Base-by-base conservation (phyloP, 1,140 invertebrate species). In the Aphaenogaster ashmeadi region DNA sequence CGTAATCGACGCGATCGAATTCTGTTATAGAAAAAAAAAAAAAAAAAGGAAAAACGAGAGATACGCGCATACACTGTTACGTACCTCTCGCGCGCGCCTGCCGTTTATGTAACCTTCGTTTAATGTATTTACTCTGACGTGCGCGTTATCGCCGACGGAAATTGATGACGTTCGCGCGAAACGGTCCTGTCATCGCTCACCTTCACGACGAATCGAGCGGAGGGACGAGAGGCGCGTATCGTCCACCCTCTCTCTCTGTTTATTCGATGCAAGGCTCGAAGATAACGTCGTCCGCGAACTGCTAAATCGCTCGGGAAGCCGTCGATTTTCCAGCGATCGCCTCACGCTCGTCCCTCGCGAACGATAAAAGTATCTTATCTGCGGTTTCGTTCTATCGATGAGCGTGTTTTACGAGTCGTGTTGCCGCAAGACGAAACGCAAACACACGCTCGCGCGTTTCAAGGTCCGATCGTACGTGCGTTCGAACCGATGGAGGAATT, bases 51-150 rank as follows among this genome's bases (percentile, higher is more conserved):
- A 27, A 44, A 33, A 21, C 27, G 1, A 41, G 11, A 36, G 47
- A 67, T 9, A 66, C 33, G 13, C 13, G 44, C 27, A 15, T 2
- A 71, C 44, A 13, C 71, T n/a, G 7, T 33, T 6, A 27, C 11
- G 33, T 52, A 38, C n/a, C 18, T 66, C 15, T 52, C 9, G 41
- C 75, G 75, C 72, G 38, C 38, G 38, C 27, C 13, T 50, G 27
- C 7, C 69, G n/a, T 84, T 84, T 84, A 84, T 75, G 18, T 84
- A 84, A 74, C 69, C n/a, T 7, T n/a, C 18, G 18, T 58, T 74
- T 27, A 27, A 74, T 47, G 67, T 74, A 74, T 84, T 75, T 83
- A 33, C n/a, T 38, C 7, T 21, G 47, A 69, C 64, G 78, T 38
- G 78, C 13, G 62, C 21, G 21, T 58, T 62, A 84, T 84, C 54